Evolutionary conservation across 37 sponge, comb jelly and placozoan species (phyloP), one percentile per base, ranked within the genome.

Genomic region (Ianthella basta): DNA sequence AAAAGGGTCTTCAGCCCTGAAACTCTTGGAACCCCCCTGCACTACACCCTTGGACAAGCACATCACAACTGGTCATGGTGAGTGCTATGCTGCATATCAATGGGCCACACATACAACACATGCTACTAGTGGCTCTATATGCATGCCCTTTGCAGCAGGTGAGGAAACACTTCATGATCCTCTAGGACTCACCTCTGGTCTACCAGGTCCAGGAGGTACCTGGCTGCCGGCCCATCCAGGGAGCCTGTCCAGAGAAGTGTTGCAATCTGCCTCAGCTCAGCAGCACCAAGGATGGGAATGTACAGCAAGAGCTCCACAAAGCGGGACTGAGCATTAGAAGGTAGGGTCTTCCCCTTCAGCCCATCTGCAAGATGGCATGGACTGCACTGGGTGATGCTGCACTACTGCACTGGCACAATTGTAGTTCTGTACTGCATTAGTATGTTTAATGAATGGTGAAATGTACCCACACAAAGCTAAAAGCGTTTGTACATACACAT

Each of bases 241-340:
- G 78, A 40, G 37, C 78, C 78, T 4, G 78, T 40, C 38, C 40
- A 15, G 14, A 75, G 38, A 36, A 75, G 25, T 41, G n/a, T 5
- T 18, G 21, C 25, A 19, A 75, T 5, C 20, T 18, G 44, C 54
- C 4, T 38, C 53, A 75, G 53, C 78, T 75, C 78, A 23, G 53
- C 54, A 23, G 54, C 6, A 15, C 21, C 78, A 50, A 75, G 54
- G 21, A 75, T 18, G 4, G 78, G 78, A 19, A 41, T 21, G 25
- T 75, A 75, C 24, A 75, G 78, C 25, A 75, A 18, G 24, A 75
- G 78, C 78, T 75, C 78, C 14, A 75, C 25, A 16, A 75, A 36
- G n/a, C 50, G n/a, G 0, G 44, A 40, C 78, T 75, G 78, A 21
- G 39, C 16, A 18, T 18, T 4, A 30, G 18, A 35, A 3, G 70